Conservation (phyloP, 2,797 vertebrate genomes). For the Galagoides demidoff region DNA sequence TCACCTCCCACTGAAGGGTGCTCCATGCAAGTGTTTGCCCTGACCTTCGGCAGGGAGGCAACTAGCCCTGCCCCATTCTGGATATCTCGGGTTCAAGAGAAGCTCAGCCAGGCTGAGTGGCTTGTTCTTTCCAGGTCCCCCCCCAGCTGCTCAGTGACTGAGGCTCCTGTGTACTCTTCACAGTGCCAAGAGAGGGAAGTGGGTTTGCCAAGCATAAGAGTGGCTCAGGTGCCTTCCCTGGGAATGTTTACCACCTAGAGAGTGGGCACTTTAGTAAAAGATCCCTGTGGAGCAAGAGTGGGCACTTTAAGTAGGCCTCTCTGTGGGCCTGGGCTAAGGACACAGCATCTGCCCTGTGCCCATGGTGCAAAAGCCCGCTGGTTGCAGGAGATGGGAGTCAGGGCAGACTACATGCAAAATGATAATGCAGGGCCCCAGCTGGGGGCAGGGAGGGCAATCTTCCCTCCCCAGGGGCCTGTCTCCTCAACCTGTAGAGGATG, state of each 20-base stretch:
- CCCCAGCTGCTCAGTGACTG: neutral
- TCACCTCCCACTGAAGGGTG: neutral
- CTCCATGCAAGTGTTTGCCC: neutral
- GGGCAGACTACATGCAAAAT: rapidly evolving
- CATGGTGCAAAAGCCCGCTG: no score
- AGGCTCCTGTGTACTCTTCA: neutral
- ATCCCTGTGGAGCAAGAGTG: neutral
- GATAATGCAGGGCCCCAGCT: rapidly evolving
- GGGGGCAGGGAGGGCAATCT: neutral
- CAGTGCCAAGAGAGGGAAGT: neutral
- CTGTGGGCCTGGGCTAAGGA: neutral
- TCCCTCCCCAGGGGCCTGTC: neutral
- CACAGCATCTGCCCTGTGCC: neutral
- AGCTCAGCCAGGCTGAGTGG: neutral
- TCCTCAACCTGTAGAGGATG: neutral
- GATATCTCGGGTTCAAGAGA: neutral
- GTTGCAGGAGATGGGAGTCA: neutral
- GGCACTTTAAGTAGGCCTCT: neutral
- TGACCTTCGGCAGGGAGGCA: rapidly evolving
- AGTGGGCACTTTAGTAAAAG: neutral
- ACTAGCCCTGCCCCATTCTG: no score
- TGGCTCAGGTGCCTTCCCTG: neutral
- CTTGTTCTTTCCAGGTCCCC: neutral
- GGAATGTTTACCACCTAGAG: neutral
- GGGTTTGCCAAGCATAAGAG: neutral